Evolutionary conservation across 2,888 invertebrate genomes (phyloP), one percentile per base, ranked within the genome.

Genomic region (Dendrolimus houi): DNA sequence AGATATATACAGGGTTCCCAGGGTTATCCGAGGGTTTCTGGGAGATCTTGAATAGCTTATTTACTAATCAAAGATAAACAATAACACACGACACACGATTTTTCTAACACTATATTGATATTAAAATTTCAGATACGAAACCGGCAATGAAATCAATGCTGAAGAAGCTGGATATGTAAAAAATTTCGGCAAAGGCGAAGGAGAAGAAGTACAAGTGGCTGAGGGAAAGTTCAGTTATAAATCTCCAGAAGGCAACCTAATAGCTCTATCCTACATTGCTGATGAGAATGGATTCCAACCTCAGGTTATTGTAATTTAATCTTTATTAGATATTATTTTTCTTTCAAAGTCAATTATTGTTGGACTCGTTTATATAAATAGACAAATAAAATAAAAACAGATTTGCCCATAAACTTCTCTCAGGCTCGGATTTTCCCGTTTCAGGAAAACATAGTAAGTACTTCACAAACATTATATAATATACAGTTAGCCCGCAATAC

Each of bases 241-340:
- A 47, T 91, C 94, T 1, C 94, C 94, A 2, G 94, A 94, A 63
- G 94, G 94, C 52, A 88, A 92, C 7, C 88, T 92, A 12, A 93
- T 94, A 62, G 75, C 92, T 1, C 85, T 94, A 12, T 87, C 91
- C 9, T 94, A 94, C 71, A 91, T 92, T 52, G 94, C 94, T n/a
- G 94, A 94, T 65, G 94, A 94, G 69, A 93, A 94, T 63, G 94
- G 94, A 54, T 94, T 94, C 79, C 93, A 93, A 68, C 93, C 94
- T 9, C 92, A 92, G 83, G 92, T 90, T 47, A 29, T 29, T 29
- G 65, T 65, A 54, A 52, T 13, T 55, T 54, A 17, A 41, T 41
- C 41, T 56, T 54, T 58, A 63, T 58, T 40, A 12, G 42, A 55
- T 52, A n/a, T 41, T 12, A 41, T 9, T 60, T 42, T 53, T 52